Evolutionary conservation across 1,140 invertebrate species (phyloP).

Genomic region (Drosophila sproati): DNA sequence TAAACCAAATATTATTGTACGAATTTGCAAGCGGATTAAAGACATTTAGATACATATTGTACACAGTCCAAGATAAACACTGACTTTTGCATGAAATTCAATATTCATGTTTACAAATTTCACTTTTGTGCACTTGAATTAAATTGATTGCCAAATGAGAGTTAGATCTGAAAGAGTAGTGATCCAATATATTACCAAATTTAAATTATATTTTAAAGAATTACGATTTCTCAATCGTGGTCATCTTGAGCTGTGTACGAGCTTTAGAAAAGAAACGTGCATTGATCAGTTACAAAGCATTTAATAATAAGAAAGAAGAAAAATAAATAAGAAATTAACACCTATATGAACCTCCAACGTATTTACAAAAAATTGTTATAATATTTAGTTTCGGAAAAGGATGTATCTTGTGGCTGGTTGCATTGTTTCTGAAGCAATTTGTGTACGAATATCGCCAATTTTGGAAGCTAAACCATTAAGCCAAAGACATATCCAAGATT

Average conservation of each 20-base stretch:
- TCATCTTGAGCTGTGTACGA: constrained; percentile 8
- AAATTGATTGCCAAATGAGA: too few relatives aligned
- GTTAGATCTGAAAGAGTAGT: too few relatives aligned
- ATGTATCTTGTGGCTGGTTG: constrained; percentile 19
- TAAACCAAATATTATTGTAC: constrained; percentile 30
- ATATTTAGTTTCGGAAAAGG: neutral
- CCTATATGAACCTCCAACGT: neutral
- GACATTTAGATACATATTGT: neutral
- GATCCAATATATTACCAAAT: too few relatives aligned
- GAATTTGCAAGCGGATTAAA: constrained; percentile 38
- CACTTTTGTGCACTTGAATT: too few relatives aligned
- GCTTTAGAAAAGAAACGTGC: constrained; percentile 13
- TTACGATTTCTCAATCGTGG: neutral
- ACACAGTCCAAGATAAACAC: constrained; percentile 6
- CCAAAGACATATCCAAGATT: constrained; percentile 33
- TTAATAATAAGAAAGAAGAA: neutral
- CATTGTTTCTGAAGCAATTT: constrained; percentile 1
- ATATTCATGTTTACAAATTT: neutral
- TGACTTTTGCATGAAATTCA: neutral
- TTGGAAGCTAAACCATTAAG: constrained; percentile 1
- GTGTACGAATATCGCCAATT: constrained; percentile 2
- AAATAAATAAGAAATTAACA: neutral
- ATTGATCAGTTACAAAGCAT: neutral
- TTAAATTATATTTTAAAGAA: too few relatives aligned
- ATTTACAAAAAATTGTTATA: constrained; percentile 9